Conservation (phyloP, 2,888 invertebrate species). For the Amphiduros pacificus region DNA sequence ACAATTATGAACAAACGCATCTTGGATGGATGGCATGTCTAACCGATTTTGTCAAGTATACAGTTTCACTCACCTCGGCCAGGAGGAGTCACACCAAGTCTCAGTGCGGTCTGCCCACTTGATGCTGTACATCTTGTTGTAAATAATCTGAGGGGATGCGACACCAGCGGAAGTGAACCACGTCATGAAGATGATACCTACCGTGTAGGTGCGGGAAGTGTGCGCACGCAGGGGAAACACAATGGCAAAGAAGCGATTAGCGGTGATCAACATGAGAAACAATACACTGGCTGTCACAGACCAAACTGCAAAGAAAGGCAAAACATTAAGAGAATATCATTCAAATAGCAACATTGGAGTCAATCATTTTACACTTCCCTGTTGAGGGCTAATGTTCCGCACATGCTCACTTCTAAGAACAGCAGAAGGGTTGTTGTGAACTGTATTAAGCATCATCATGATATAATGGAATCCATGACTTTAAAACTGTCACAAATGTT, state of each 20-base stretch:
- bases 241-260: constrained; percentile 49
- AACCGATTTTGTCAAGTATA: too few species aligned
- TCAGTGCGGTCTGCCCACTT: constrained; percentile 39
- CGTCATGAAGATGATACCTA: constrained; percentile 32
- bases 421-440: too few species aligned
- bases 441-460: too few species aligned
- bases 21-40: too few species aligned
- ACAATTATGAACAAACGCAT: too few species aligned
- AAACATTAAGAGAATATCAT: too few species aligned
- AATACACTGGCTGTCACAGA: constrained; percentile 45
- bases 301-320: constrained; percentile 35
- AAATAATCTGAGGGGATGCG: constrained; percentile 30
- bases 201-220: constrained; percentile 29
- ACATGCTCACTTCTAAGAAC: too few species aligned
- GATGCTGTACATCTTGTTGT: neutral
- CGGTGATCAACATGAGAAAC: constrained; percentile 46
- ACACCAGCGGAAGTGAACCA: constrained; percentile 38
- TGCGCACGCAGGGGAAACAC: constrained; percentile 43
- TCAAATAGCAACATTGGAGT: too few species aligned
- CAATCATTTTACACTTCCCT: too few species aligned
- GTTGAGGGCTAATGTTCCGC: too few species aligned
- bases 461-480: too few species aligned
- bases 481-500: too few species aligned
- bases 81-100: constrained; percentile 43
- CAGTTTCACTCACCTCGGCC: constrained; percentile 40